Evolutionary conservation across 2,888 invertebrate species (phyloP).

Genomic region (Scaptomyza caliginosa): DNA sequence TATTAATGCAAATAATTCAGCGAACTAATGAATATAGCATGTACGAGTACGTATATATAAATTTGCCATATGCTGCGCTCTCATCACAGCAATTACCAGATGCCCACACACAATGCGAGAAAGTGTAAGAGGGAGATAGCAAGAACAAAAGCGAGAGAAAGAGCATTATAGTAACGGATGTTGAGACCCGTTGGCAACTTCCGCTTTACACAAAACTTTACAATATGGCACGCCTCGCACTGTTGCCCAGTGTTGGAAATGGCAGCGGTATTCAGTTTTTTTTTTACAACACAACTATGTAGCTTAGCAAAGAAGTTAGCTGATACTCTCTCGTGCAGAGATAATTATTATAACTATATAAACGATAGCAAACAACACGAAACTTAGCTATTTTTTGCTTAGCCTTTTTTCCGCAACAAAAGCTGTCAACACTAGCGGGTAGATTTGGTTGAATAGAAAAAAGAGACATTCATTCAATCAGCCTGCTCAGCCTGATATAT

Average conservation of each 20-base stretch:
- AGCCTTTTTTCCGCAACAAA: neutral
- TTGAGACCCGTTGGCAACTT: slow-evolving; percentile 60
- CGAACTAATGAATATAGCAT: neutral
- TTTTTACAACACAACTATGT: neutral
- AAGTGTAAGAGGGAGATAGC: neutral
- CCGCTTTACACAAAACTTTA: slow-evolving; percentile 57
- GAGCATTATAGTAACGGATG: slow-evolving; percentile 47
- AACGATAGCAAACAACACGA: neutral
- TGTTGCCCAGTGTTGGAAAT: slow-evolving; percentile 9
- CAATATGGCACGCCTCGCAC: slow-evolving; percentile 61
- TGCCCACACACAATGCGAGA: slow-evolving; percentile 36
- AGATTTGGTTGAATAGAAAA: neutral
- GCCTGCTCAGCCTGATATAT: slow-evolving; percentile 31
- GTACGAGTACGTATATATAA: neutral
- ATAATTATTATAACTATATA: no score
- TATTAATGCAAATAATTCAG: slow-evolving; percentile 50
- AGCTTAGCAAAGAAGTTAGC: no score
- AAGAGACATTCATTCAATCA: slow-evolving; percentile 46
- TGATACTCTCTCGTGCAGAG: no score
- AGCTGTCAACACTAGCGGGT: slow-evolving; percentile 2
- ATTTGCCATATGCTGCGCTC: slow-evolving; percentile 23
- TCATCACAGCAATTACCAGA: slow-evolving; percentile 46
- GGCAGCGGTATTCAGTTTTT: neutral
- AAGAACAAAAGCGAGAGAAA: neutral
- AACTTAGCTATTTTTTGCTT: neutral